Evolutionary conservation across 1,140 invertebrate species (phyloP).

Genomic region (Drosophila watanabei): DNA sequence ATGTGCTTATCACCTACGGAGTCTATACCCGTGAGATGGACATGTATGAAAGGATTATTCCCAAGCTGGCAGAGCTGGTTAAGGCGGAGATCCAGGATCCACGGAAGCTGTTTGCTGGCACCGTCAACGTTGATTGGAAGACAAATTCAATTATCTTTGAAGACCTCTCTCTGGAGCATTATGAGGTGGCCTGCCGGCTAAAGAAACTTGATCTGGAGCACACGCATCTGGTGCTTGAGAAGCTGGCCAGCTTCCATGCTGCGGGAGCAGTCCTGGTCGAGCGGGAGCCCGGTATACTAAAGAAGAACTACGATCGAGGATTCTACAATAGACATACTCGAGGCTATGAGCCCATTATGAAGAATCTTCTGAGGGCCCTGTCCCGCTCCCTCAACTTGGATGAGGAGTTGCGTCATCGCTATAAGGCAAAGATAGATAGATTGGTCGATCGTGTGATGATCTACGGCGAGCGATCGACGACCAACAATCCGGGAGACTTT

Average conservation of each 20-base stretch:
- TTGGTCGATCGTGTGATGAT: conserved; percentile 55
- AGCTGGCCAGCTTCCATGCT: conserved; percentile 87
- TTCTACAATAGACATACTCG: conserved; percentile 60
- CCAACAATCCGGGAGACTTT: conserved; percentile 85
- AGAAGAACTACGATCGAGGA: conserved; percentile 56
- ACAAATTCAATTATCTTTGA: conserved; percentile 65
- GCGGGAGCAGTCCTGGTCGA: conserved; percentile 48
- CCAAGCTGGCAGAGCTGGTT: conserved; percentile 51
- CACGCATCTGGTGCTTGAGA: conserved; percentile 85
- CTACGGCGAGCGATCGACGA: conserved; percentile 52
- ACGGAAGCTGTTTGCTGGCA: conserved; percentile 65
- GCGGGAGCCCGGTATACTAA: conserved; percentile 35
- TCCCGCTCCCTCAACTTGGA: conserved; percentile 45
- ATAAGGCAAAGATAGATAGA: conserved; percentile 51
- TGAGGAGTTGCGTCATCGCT: conserved; percentile 31
- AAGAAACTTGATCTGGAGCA: conserved; percentile 86
- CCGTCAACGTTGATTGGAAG: conserved; percentile 59
- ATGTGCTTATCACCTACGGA: conserved; percentile 55
- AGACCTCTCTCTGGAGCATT: conserved; percentile 85
- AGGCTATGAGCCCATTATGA: conserved; percentile 43
- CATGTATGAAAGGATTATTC: conserved; percentile 68
- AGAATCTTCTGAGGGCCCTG: conserved; percentile 40
- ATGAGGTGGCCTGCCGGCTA: conserved; percentile 86
- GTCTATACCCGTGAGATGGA: conserved; percentile 68
- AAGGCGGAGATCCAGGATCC: conserved; percentile 48